Conservation (phyloP, 2,113 vertebrate genomes). For the Progne subis region DNA sequence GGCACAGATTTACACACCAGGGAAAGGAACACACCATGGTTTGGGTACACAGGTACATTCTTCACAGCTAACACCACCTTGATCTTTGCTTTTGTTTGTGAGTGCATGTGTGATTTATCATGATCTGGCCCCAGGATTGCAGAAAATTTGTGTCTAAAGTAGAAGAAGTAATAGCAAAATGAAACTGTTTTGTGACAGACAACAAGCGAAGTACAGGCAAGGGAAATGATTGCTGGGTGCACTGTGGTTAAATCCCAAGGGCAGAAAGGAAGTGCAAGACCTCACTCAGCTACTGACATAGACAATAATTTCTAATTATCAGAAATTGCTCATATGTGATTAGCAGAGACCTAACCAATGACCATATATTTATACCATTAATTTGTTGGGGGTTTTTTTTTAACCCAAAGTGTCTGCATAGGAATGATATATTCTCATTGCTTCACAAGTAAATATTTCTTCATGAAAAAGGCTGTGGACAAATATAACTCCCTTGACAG, state of each 20-base stretch:
- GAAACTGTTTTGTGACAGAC: background rate
- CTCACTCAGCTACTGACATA: conserved; percentile 30
- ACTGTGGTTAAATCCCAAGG: background rate
- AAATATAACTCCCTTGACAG: background rate
- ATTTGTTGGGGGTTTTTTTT: background rate
- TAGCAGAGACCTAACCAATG: background rate
- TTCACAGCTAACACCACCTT: background rate
- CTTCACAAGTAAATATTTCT: background rate
- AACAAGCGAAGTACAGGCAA: background rate
- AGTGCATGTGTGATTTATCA: background rate
- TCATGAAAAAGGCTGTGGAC: background rate
- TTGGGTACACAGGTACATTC: background rate
- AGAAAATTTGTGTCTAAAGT: background rate
- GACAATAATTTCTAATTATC: conserved; percentile 46
- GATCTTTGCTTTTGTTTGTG: background rate
- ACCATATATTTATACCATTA: background rate
- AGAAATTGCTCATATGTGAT: conserved; percentile 30
- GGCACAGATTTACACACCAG: background rate
- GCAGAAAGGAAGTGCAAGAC: conserved; percentile 10
- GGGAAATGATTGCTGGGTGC: background rate
- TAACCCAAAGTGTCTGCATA: background rate
- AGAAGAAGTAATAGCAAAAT: background rate
- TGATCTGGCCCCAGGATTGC: background rate
- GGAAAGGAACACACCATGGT: background rate
- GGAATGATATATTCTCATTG: background rate